phyloP scores from a whole-genome alignment of 2,888 invertebrate species.

The Leptodirus hochenwartii region DNA sequence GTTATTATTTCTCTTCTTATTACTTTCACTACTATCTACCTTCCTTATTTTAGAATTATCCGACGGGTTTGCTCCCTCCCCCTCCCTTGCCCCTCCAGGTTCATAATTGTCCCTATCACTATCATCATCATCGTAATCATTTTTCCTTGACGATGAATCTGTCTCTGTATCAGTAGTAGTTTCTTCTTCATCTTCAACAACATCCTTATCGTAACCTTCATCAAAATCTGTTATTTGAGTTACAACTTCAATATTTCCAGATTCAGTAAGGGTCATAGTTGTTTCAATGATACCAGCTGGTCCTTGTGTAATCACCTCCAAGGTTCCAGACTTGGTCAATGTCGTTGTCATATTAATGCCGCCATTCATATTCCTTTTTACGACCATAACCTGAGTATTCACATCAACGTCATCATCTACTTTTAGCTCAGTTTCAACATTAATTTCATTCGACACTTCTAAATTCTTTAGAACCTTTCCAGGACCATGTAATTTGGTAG shows the following conservation, averaged over 20 bases:
- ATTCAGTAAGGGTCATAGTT: conserved; percentile 20
- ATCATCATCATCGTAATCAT: too few relatives aligned
- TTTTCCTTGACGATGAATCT: too few relatives aligned
- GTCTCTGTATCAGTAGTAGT: conserved; percentile 2
- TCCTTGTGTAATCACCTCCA: conserved; percentile 25
- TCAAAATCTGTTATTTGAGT: conserved; percentile 17
- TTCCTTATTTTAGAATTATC: too few relatives aligned
- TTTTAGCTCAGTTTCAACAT: conserved; percentile 13
- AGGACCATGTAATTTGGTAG: too few relatives aligned
- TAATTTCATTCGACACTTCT: conserved; percentile 2
- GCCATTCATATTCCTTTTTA: conserved; percentile 17
- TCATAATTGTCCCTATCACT: too few relatives aligned
- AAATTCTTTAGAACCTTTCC: neutral
- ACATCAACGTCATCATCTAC: conserved; percentile 6
- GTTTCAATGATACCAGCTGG: conserved; percentile 24
- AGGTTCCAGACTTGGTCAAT: conserved; percentile 21
- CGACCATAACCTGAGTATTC: conserved; percentile 15
- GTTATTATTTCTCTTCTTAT: too few relatives aligned
- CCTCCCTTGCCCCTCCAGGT: too few relatives aligned
- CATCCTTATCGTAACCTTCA: conserved; percentile 1
- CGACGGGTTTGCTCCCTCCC: too few relatives aligned
- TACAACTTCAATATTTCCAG: conserved; percentile 23
- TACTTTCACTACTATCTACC: too few relatives aligned
- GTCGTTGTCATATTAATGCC: conserved; percentile 22
- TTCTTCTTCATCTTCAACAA: conserved; percentile 3